These are phyloP conservation scores for Steinernema carpocapsae DNA, from an alignment of 2,888 invertebrate genomes.

Conservation along the genomic window DNA sequence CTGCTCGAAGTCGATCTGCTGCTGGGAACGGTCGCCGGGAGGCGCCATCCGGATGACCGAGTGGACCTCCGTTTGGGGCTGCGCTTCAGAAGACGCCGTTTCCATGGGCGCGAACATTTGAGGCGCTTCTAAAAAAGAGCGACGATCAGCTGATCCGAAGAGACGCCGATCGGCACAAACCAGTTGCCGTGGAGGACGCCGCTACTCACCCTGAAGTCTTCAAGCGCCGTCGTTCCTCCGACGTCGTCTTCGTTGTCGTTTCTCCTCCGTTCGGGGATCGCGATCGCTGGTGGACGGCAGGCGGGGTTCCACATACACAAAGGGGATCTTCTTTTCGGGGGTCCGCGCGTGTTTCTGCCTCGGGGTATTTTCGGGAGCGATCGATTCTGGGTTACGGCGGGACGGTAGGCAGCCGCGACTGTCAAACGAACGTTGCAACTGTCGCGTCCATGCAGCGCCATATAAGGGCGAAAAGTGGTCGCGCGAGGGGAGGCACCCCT, in stretches of 20 bases:
- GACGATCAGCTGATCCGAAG: neutral
- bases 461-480: neutral
- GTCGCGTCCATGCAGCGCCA: conserved; percentile 13
- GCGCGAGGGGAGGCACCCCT: neutral
- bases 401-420: conserved; percentile 20
- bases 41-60: conserved; percentile 30
- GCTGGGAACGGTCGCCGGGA: conserved; percentile 32
- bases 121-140: neutral
- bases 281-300: neutral
- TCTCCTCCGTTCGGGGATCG: neutral
- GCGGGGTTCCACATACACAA: conserved; percentile 30
- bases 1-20: conserved; percentile 31
- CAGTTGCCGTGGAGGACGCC: conserved; percentile 19
- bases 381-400: conserved; percentile 9
- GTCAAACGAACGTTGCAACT: conserved; percentile 34
- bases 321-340: conserved; percentile 7
- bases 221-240: neutral
- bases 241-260: neutral
- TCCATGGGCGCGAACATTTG: conserved; percentile 24
- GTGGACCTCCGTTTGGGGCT: neutral
- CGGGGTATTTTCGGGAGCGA: conserved; percentile 8
- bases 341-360: conserved; percentile 8
- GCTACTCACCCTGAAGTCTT: conserved; percentile 17
- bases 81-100: conserved; percentile 6
- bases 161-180: neutral